Conservation (phyloP, 2,888 invertebrate genomes). For the Mythimna impura region DNA sequence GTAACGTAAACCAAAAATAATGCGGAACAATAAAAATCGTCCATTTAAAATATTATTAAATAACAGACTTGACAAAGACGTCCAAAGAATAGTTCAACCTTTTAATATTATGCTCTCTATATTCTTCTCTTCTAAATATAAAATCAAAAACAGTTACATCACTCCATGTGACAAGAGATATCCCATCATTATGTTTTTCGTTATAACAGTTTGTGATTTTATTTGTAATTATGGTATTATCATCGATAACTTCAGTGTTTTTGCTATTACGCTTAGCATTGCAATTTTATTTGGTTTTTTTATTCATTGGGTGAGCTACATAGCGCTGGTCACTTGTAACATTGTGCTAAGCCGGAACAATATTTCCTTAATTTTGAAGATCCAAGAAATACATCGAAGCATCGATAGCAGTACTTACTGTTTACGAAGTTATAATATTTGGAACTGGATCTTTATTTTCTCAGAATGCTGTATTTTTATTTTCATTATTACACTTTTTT, state of each 20-base stretch:
- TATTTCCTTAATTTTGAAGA: slow-evolving; percentile 7
- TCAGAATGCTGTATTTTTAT: not conserved
- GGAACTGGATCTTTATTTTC: slow-evolving; percentile 18
- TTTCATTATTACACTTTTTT: rapidly evolving
- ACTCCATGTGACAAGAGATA: slow-evolving; percentile 8
- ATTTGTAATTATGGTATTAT: not conserved
- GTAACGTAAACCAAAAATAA: not conserved
- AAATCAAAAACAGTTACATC: slow-evolving; percentile 10
- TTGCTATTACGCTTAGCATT: too few relatives aligned
- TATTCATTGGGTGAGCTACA: not conserved
- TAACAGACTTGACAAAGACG: slow-evolving; percentile 13
- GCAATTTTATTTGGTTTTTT: not conserved
- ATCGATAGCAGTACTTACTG: not conserved
- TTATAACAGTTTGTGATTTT: not conserved
- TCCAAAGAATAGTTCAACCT: slow-evolving; percentile 11
- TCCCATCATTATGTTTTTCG: not conserved
- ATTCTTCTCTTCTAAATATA: slow-evolving; percentile 14
- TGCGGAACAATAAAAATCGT: not conserved
- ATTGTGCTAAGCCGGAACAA: not conserved
- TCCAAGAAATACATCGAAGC: slow-evolving; percentile 23
- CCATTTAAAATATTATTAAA: not conserved
- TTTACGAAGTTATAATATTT: not conserved
- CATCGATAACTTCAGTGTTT: not conserved
- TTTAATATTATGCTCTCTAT: slow-evolving; percentile 23
- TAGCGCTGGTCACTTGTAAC: slow-evolving; percentile 1